Evolutionary conservation across 1,140 invertebrate genomes (phyloP).

Genomic region (Acromyrmex heyeri): DNA sequence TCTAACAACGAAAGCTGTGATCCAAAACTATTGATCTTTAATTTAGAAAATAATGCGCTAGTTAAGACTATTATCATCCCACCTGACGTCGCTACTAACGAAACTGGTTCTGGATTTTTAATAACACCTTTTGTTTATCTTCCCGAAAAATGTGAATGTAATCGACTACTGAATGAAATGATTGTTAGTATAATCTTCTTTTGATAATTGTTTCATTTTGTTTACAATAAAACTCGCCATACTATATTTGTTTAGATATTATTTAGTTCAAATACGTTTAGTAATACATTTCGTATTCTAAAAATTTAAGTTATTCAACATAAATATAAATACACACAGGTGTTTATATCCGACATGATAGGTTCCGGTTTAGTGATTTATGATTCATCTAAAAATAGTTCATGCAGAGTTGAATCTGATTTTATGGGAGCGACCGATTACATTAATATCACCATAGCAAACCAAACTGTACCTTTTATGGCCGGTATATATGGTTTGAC

Average conservation of each 20-base stretch:
- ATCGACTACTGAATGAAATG: neutral
- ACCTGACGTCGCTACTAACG: too few relatives aligned
- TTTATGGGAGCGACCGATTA: neutral
- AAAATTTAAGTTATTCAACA: neutral
- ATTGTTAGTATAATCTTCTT: neutral
- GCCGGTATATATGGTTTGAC: neutral
- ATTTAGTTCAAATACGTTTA: neutral
- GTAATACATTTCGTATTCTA: neutral
- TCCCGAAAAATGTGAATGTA: neutral
- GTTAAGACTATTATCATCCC: too few relatives aligned
- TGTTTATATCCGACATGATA: neutral
- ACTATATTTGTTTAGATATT: neutral
- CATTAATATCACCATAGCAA: neutral
- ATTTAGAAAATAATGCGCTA: too few relatives aligned
- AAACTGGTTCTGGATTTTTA: too few relatives aligned
- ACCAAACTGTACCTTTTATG: neutral
- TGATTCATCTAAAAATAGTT: neutral
- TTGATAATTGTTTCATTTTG: neutral
- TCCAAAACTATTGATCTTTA: too few relatives aligned
- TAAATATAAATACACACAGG: neutral
- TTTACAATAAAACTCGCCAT: neutral
- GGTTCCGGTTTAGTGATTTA: neutral
- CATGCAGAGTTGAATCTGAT: neutral
- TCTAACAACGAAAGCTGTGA: too few relatives aligned
- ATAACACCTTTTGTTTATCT: too few relatives aligned